Conservation (phyloP, 1,140 invertebrate genomes). For the Cydia amplana region DNA sequence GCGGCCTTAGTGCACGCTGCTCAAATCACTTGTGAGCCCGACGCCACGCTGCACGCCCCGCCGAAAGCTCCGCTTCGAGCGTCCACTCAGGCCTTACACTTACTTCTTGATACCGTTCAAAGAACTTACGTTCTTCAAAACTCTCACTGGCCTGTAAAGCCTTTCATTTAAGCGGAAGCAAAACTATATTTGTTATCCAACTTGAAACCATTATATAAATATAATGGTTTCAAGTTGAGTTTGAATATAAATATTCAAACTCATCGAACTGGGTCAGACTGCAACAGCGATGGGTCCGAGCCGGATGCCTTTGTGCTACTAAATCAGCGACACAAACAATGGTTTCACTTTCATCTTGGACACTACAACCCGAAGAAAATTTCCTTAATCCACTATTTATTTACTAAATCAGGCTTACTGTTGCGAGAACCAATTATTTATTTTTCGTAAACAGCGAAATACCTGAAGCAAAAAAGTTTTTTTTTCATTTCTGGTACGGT, state of each 20-base stretch:
- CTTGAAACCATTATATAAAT: conserved; percentile 2
- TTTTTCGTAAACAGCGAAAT: neutral
- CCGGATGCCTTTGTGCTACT: conserved; percentile 12
- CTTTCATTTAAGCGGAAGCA: neutral
- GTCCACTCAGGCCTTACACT: no score
- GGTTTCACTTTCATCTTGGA: conserved; percentile 1
- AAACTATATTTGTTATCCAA: conserved; percentile 12
- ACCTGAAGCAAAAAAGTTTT: no score
- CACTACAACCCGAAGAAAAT: neutral
- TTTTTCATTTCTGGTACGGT: no score
- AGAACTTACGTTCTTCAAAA: neutral
- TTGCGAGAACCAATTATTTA: neutral
- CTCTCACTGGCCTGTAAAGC: neutral
- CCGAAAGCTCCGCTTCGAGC: no score
- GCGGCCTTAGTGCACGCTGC: no score
- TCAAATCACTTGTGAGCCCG: no score
- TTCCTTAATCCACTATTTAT: neutral
- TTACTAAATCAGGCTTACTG: neutral
- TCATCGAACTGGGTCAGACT: conserved; percentile 7
- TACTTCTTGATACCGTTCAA: no score
- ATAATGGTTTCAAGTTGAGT: no score
- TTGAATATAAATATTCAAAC: no score
- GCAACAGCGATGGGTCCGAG: conserved; percentile 13
- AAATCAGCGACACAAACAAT: conserved; percentile 14
- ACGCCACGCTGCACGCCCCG: no score